Conservation (phyloP, 2,888 invertebrate genomes). For the Phyllotreta striolata region DNA sequence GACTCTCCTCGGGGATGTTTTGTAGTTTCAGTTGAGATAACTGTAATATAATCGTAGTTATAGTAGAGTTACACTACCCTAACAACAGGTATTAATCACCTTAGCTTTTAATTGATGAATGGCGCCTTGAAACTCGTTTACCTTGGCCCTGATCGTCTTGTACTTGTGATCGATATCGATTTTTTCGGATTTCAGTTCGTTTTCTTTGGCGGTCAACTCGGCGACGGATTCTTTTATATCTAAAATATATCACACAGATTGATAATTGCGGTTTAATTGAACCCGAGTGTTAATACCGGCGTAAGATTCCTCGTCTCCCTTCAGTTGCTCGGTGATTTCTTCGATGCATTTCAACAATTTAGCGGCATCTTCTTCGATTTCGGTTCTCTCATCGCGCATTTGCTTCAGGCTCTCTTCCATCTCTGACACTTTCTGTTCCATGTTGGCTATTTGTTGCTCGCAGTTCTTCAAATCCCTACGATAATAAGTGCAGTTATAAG, state of each 20-base stretch:
- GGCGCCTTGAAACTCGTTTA: slow-evolving; percentile 66
- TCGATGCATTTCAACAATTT: slow-evolving; percentile 66
- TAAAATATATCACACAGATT: background rate
- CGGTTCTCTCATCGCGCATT: slow-evolving; percentile 67
- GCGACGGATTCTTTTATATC: slow-evolving; percentile 71
- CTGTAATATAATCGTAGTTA: slow-evolving; percentile 25
- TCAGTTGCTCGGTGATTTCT: slow-evolving; percentile 67
- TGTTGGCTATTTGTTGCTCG: slow-evolving; percentile 75
- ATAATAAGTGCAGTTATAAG: too few species aligned
- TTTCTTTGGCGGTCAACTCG: slow-evolving; percentile 69
- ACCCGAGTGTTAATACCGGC: slow-evolving; percentile 52
- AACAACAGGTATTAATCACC: slow-evolving; percentile 53
- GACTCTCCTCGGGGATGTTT: slow-evolving; percentile 64
- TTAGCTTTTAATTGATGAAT: slow-evolving; percentile 67
- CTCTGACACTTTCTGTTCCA: slow-evolving; percentile 75
- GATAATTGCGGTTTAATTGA: slow-evolving; percentile 1
- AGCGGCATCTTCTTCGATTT: slow-evolving; percentile 66
- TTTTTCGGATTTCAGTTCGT: slow-evolving; percentile 72
- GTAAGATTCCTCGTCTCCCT: slow-evolving; percentile 67
- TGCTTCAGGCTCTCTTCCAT: slow-evolving; percentile 71
- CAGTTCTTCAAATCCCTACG: slow-evolving; percentile 81
- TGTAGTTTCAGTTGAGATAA: slow-evolving; percentile 68
- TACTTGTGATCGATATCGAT: slow-evolving; percentile 80
- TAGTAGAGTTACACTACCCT: background rate
- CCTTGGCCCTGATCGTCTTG: slow-evolving; percentile 66